Conservation (phyloP, 2,113 vertebrate species). For the Condylura cristata region DNA sequence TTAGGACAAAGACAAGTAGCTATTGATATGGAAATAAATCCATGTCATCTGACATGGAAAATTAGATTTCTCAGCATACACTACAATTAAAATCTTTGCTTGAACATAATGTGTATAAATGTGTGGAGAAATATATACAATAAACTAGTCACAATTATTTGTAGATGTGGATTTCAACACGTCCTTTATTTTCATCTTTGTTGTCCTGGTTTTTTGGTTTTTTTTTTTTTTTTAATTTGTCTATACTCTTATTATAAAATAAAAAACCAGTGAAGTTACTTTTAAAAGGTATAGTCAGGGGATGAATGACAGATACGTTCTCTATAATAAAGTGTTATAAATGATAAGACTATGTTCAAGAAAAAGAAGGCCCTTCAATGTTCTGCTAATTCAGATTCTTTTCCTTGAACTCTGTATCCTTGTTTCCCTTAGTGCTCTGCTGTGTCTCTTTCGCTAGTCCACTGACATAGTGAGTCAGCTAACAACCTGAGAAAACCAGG, state of each 20-base stretch:
- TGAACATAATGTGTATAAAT: neutral
- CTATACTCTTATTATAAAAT: neutral
- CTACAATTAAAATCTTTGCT: neutral
- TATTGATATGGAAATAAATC: neutral
- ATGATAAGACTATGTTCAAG: no score
- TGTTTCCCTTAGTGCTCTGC: neutral
- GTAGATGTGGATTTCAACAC: neutral
- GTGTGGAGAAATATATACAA: neutral
- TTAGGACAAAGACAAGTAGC: neutral
- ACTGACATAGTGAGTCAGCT: neutral
- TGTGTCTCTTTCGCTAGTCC: neutral
- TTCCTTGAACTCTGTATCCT: neutral
- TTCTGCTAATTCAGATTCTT: neutral
- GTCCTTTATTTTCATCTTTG: slow-evolving; percentile 42
- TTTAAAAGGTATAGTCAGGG: neutral
- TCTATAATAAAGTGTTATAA: no score
- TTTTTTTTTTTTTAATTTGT: neutral
- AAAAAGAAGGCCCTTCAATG: neutral
- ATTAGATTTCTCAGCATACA: neutral
- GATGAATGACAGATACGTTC: neutral
- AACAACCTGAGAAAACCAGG: neutral
- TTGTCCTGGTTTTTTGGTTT: neutral
- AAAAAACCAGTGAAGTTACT: neutral
- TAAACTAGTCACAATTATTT: slow-evolving; percentile 28
- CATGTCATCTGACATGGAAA: slow-evolving; percentile 3